These are phyloP conservation scores for Catagonus wagneri DNA, from an alignment of 2,113 vertebrate species.

Conservation along the genomic window DNA sequence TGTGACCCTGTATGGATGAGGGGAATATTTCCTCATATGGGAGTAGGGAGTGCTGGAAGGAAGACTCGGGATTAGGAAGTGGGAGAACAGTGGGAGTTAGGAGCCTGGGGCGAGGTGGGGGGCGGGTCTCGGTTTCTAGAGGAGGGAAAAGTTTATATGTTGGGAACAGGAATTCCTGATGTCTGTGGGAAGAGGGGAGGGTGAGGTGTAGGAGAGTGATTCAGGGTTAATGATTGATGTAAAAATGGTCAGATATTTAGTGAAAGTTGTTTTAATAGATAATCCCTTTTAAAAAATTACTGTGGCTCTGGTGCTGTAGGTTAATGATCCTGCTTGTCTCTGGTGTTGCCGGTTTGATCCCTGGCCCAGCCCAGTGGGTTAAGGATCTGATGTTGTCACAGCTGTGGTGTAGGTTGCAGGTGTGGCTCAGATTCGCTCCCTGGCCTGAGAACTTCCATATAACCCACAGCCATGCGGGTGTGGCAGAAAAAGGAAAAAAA, in stretches of 20 bases:
- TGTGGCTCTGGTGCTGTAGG: neutral
- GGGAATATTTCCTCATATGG: neutral
- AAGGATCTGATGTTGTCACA: no score
- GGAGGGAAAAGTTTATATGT: neutral
- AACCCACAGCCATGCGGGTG: no score
- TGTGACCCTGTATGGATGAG: neutral
- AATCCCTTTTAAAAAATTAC: neutral
- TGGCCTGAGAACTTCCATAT: no score
- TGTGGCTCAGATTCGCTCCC: no score
- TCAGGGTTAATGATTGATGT: neutral
- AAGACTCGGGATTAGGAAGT: neutral
- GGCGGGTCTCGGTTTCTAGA: slow-evolving; percentile 23
- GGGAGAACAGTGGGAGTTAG: neutral
- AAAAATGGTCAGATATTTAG: neutral
- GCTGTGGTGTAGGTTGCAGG: no score
- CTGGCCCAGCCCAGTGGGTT: no score
- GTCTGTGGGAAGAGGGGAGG: neutral
- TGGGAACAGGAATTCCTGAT: neutral
- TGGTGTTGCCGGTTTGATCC: no score
- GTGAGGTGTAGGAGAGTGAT: neutral
- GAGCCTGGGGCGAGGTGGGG: no score
- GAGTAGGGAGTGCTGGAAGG: neutral
- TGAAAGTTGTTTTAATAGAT: neutral
- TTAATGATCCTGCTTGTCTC: no score
- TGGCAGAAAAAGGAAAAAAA: neutral